Percentiles rank a stretch among this genome's conserved stretches.
phyloP scores from a whole-genome alignment of 2,113 vertebrate genomes.

The Oophaga pumilio region DNA sequence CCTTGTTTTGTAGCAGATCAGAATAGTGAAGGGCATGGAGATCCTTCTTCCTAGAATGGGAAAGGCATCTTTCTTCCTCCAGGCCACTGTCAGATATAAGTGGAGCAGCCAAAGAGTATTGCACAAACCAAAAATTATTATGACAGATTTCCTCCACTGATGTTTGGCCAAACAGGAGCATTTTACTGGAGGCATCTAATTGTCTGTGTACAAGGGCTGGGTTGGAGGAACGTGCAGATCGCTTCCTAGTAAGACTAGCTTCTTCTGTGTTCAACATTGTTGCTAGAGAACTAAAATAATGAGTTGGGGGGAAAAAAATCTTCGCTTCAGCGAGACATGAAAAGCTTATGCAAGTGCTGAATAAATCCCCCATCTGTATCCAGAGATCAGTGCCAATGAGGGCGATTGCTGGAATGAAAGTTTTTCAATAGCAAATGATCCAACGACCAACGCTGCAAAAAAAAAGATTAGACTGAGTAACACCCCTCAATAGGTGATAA shows the following conservation, averaged over 20 bases:
- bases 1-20: neutral
- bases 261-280: neutral
- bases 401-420: neutral
- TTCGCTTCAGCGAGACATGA: neutral
- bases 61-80: conserved; percentile 21
- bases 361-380: neutral
- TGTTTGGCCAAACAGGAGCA: conserved; percentile 8
- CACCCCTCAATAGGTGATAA: too few species aligned
- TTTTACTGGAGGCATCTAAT: conserved; percentile 23
- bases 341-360: neutral
- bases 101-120: conserved; percentile 7
- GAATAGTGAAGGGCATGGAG: conserved; percentile 7
- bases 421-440: neutral
- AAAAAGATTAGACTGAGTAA: too few species aligned
- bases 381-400: neutral
- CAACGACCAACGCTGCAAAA: too few species aligned
- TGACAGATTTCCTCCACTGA: conserved; percentile 27
- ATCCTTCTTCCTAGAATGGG: conserved; percentile 1
- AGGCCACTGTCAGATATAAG: conserved; percentile 24
- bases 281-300: neutral
- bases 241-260: neutral
- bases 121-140: conserved; percentile 9
- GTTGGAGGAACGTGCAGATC: neutral
- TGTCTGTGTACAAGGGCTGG: neutral
- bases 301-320: neutral